phyloP scores from a whole-genome alignment of 1,140 invertebrate genomes.

The Drosophila carrolli region DNA sequence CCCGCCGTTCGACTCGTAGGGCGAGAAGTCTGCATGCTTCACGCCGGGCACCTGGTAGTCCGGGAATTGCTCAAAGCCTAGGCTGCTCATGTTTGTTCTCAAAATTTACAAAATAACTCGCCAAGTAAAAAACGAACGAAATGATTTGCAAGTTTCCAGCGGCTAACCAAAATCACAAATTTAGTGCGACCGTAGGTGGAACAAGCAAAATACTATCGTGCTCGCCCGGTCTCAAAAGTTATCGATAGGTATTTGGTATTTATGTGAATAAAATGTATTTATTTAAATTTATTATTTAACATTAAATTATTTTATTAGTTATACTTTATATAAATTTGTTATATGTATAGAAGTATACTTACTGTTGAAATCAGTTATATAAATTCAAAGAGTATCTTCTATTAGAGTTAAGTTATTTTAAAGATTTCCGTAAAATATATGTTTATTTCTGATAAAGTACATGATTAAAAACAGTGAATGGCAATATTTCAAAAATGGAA shows the following conservation, averaged over 20 bases:
- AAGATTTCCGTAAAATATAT: no score
- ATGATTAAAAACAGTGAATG: no score
- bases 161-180: slow-evolving; percentile 39
- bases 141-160: slow-evolving; percentile 78
- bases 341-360: no score
- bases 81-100: slow-evolving; percentile 53
- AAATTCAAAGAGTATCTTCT: no score
- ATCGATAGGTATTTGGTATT: slow-evolving; percentile 15
- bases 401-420: no score
- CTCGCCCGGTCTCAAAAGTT: neutral
- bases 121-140: slow-evolving; percentile 40
- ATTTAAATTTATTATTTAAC: neutral
- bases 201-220: no score
- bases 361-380: no score
- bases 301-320: no score
- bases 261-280: neutral
- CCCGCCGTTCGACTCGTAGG: slow-evolving; percentile 92
- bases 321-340: no score
- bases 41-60: slow-evolving; percentile 88
- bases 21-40: slow-evolving; percentile 88
- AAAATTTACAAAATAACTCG: slow-evolving; percentile 29
- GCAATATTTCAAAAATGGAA: no score
- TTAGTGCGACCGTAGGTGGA: slow-evolving; percentile 3
- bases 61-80: slow-evolving; percentile 86
- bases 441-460: no score